Evolutionary conservation across 2,797 vertebrate genomes (phyloP).

Genomic region (Craterocephalus amniculus): DNA sequence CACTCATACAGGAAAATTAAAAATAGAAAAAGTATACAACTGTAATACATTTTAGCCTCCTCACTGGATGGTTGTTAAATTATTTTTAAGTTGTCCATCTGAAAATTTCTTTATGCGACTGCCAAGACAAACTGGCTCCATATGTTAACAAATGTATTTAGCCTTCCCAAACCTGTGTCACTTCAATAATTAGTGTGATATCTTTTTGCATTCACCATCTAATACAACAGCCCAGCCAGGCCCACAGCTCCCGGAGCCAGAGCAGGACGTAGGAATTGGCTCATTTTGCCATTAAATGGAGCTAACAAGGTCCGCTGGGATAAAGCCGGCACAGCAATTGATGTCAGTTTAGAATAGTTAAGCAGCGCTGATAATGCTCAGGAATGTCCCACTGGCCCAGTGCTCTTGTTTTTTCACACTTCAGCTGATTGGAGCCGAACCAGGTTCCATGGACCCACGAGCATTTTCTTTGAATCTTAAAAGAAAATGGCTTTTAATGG

Average conservation of each 20-base stretch:
- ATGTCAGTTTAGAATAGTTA: constrained; percentile 79
- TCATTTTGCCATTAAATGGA: constrained; percentile 75
- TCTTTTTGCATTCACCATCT: constrained; percentile 59
- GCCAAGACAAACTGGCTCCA: constrained; percentile 51
- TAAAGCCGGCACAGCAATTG: constrained; percentile 61
- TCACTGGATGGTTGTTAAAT: neutral
- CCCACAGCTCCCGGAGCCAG: constrained; percentile 49
- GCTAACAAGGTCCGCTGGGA: constrained; percentile 80
- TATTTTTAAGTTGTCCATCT: constrained; percentile 10
- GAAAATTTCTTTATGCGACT: constrained; percentile 20
- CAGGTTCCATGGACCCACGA: constrained; percentile 54
- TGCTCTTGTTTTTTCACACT: constrained; percentile 50
- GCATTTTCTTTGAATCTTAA: constrained; percentile 47
- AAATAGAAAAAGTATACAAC: neutral
- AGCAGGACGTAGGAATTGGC: constrained; percentile 63
- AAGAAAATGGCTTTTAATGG: constrained; percentile 71
- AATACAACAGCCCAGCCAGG: constrained; percentile 48
- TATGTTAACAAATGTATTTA: constrained; percentile 52
- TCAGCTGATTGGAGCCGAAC: constrained; percentile 52
- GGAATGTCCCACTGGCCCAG: constrained; percentile 63
- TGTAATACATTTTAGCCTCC: neutral
- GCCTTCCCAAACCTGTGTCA: constrained; percentile 53
- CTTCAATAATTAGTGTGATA: constrained; percentile 63
- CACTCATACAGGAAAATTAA: neutral
- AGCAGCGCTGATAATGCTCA: constrained; percentile 68